Conservation (phyloP, 2,888 invertebrate species). For the Ophioninae sp. region DNA sequence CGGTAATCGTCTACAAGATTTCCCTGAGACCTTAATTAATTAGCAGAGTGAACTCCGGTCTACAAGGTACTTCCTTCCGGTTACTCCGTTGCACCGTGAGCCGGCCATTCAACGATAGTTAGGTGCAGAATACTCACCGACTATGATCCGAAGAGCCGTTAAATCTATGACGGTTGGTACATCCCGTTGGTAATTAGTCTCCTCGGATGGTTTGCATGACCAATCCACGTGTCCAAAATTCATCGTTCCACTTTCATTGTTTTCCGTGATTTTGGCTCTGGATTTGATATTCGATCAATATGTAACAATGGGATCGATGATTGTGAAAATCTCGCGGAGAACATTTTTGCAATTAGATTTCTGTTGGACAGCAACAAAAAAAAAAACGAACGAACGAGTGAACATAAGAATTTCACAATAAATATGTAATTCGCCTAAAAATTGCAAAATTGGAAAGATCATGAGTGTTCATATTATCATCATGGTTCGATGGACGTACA, state of each 20-base stretch:
- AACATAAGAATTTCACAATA: not conserved
- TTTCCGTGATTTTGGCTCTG: not conserved
- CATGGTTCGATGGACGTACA: not conserved
- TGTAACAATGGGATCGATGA: not conserved
- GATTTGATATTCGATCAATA: not conserved
- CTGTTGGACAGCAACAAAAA: not conserved
- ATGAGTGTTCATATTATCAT: not conserved
- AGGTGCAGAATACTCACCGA: conserved; percentile 14
- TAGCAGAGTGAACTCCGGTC: conserved; percentile 52
- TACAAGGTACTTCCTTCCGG: conserved; percentile 60
- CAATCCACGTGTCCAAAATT: conserved; percentile 43
- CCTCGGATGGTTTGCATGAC: conserved; percentile 41
- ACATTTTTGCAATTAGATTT: not conserved
- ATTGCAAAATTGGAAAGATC: not conserved
- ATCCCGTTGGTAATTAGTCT: conserved; percentile 53
- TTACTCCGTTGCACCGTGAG: conserved; percentile 43
- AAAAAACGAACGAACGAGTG: not conserved
- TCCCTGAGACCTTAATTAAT: conserved; percentile 60
- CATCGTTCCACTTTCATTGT: not conserved
- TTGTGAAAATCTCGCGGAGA: not conserved
- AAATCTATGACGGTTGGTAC: conserved; percentile 11
- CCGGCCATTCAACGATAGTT: conserved; percentile 41
- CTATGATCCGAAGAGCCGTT: conserved; percentile 26
- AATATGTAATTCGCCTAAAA: no score
- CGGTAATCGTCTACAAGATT: conserved; percentile 56